These are phyloP conservation scores for Sesamia inferens DNA, from an alignment of 2,888 invertebrate genomes.

Conservation along the genomic window DNA sequence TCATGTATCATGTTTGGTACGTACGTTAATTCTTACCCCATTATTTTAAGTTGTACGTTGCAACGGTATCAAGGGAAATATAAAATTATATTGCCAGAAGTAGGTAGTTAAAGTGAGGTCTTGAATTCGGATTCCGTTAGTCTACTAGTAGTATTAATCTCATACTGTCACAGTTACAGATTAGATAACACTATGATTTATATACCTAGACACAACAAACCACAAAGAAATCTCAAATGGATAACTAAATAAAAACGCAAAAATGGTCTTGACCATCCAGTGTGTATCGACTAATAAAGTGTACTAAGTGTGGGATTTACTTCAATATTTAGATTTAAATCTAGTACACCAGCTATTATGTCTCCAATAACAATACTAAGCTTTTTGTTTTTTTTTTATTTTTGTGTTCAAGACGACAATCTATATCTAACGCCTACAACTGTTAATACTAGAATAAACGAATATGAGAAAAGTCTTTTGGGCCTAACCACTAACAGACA, in stretches of 20 bases:
- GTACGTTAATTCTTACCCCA: background rate
- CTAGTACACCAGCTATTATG: background rate
- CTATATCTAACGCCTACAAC: background rate
- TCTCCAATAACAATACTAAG: background rate
- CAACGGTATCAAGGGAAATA: background rate
- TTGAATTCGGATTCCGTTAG: background rate
- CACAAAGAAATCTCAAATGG: background rate
- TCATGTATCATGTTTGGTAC: too few relatives aligned
- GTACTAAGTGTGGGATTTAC: background rate
- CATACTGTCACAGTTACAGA: background rate
- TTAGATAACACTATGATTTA: background rate
- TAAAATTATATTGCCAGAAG: too few relatives aligned
- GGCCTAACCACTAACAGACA: background rate
- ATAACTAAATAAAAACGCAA: too few relatives aligned
- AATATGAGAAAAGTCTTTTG: too few relatives aligned
- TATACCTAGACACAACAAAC: background rate
- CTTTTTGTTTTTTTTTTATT: background rate
- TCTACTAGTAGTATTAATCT: background rate
- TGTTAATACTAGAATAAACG: background rate
- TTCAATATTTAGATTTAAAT: background rate
- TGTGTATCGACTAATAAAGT: background rate
- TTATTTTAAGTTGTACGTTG: background rate
- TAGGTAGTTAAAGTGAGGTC: too few relatives aligned
- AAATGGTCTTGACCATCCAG: background rate
- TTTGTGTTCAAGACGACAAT: background rate